Evolutionary conservation across 2,113 vertebrate species (phyloP).

Genomic region (Spea multiplicata): DNA sequence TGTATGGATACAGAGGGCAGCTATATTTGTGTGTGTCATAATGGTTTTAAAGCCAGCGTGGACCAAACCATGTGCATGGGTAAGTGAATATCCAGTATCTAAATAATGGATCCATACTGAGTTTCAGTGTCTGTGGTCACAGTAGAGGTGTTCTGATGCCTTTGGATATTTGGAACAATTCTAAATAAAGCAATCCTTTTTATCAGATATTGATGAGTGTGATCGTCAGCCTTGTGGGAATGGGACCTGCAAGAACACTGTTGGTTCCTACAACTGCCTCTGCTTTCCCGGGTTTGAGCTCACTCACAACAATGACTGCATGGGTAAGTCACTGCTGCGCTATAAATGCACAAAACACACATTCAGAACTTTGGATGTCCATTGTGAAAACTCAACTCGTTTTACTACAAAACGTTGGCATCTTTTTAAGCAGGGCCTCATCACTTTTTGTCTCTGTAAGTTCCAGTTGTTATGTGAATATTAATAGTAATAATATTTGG

Average conservation of each 20-base stretch:
- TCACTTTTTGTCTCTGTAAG: no score
- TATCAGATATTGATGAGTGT: constrained; percentile 85
- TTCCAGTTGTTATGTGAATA: no score
- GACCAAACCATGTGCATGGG: constrained; percentile 93
- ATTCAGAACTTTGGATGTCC: no score
- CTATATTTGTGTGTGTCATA: constrained; percentile 87
- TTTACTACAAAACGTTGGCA: no score
- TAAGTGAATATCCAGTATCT: constrained; percentile 54
- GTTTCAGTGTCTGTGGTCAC: no score
- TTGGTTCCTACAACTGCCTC: constrained; percentile 92
- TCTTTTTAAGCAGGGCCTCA: no score
- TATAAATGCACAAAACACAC: no score
- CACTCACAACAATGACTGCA: constrained; percentile 84
- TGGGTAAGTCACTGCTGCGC: constrained; percentile 68
- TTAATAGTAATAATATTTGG: no score
- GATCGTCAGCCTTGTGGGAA: constrained; percentile 87
- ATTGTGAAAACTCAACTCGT: no score
- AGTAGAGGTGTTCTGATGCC: background rate
- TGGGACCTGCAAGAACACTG: constrained; percentile 87
- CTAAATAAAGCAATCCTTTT: background rate
- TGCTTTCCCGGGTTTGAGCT: constrained; percentile 89
- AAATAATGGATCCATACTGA: no score
- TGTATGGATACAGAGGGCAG: constrained; percentile 87
- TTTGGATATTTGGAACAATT: constrained; percentile 1
- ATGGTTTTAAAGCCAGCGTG: constrained; percentile 81